phyloP scores from a whole-genome alignment of 1,140 invertebrate species.

The Lordiphosa clarofinis region DNA sequence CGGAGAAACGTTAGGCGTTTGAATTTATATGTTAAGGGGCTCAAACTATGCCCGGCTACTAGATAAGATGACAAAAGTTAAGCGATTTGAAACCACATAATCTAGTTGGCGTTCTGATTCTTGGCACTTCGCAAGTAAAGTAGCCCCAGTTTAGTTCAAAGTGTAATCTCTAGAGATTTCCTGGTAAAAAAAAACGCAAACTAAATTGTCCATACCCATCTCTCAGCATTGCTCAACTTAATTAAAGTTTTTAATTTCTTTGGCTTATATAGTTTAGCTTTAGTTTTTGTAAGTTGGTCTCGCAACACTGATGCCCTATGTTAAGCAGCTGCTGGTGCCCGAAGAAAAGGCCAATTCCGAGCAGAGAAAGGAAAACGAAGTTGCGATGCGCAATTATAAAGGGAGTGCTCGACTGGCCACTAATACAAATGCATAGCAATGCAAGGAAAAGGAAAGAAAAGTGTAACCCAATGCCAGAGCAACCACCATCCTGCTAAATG shows the following conservation, averaged over 20 bases:
- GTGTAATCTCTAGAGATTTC: too few relatives aligned
- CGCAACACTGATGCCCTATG: slow-evolving; percentile 27
- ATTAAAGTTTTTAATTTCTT: not conserved
- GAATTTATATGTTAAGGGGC: too few relatives aligned
- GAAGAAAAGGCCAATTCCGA: slow-evolving; percentile 31
- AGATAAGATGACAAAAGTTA: too few relatives aligned
- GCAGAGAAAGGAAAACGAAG: slow-evolving; percentile 31
- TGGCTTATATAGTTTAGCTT: slow-evolving; percentile 1
- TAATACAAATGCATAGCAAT: slow-evolving; percentile 64
- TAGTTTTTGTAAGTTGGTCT: not conserved
- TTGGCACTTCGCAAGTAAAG: too few relatives aligned
- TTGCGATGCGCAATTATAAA: slow-evolving; percentile 63
- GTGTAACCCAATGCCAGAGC: slow-evolving; percentile 46
- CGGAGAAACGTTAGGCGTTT: too few relatives aligned
- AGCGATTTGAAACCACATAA: too few relatives aligned
- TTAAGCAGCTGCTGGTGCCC: slow-evolving; percentile 34
- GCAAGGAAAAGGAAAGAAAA: slow-evolving; percentile 39
- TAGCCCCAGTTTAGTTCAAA: too few relatives aligned
- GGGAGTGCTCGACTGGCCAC: slow-evolving; percentile 35
- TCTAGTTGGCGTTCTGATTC: too few relatives aligned
- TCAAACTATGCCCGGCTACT: too few relatives aligned
- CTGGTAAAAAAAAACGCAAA: too few relatives aligned
- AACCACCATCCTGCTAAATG: slow-evolving; percentile 38
- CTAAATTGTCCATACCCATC: too few relatives aligned
- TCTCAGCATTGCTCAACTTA: too few relatives aligned